Evolutionary conservation across 2,113 vertebrate genomes (phyloP).

Genomic region (Chaenogobius annularis): DNA sequence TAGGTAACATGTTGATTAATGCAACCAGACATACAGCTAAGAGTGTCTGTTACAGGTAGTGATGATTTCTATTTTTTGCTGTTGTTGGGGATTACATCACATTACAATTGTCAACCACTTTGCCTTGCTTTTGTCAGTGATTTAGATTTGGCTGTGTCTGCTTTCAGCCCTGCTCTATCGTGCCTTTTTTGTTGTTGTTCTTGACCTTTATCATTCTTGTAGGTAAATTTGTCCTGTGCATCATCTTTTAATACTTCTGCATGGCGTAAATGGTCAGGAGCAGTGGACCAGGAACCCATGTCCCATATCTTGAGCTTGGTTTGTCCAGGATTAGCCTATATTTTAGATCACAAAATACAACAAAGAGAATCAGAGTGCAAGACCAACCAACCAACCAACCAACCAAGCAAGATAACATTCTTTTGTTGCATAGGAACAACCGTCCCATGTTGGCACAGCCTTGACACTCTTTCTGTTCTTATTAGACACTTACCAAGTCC

Average conservation of each 20-base stretch:
- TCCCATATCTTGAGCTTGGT: not conserved
- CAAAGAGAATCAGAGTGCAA: not conserved
- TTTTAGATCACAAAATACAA: not conserved
- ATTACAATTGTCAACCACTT: not conserved
- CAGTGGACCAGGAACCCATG: too few species aligned
- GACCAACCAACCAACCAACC: not conserved
- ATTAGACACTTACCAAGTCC: conserved; percentile 80
- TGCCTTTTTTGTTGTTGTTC: not conserved
- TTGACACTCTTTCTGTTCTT: not conserved
- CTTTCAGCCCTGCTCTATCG: not conserved
- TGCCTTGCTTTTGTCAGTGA: not conserved
- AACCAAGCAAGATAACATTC: not conserved
- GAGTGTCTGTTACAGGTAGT: not conserved
- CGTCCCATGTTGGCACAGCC: not conserved
- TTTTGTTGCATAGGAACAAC: not conserved
- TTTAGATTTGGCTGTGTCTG: not conserved
- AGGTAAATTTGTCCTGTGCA: not conserved
- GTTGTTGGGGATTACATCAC: not conserved
- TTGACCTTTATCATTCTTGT: not conserved
- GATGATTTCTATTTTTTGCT: not conserved
- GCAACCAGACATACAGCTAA: not conserved
- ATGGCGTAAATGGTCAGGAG: too few species aligned
- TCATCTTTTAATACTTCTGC: not conserved
- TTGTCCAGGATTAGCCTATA: not conserved
- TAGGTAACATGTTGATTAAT: not conserved